phyloP scores from a whole-genome alignment of 2,113 vertebrate genomes.

The Neofelis nebulosa region DNA sequence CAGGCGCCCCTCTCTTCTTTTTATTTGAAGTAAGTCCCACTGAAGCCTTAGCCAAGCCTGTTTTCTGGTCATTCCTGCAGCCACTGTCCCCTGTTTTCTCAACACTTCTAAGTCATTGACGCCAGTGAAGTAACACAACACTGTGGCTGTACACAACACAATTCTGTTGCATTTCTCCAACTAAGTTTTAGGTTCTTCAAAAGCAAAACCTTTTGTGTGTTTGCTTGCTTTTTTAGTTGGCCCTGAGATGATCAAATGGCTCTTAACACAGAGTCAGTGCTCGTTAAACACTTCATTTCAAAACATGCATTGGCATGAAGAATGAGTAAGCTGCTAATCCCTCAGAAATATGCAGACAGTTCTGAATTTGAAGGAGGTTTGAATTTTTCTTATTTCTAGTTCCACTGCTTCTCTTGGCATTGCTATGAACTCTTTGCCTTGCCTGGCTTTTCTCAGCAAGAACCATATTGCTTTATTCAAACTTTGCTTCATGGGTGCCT shows the following conservation, averaged over 20 bases:
- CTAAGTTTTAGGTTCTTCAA: not conserved
- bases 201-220: not conserved
- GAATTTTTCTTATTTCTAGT: not conserved
- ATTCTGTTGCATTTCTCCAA: not conserved
- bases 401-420: not conserved
- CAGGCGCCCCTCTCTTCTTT: not conserved
- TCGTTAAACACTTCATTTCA: not conserved
- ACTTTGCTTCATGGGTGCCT: no score
- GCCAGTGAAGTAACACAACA: not conserved
- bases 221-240: not conserved
- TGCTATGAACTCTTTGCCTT: not conserved
- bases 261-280: not conserved
- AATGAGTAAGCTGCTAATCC: not conserved
- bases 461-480: not conserved
- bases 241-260: not conserved
- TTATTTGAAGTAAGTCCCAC: not conserved
- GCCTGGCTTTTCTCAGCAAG: not conserved
- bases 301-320: not conserved
- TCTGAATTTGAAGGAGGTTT: not conserved
- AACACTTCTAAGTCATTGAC: fast-evolving
- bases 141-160: no score
- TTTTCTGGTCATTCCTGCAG: not conserved
- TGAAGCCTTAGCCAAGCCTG: not conserved
- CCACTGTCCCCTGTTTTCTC: not conserved
- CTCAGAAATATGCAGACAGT: not conserved